phyloP scores from a whole-genome alignment of 1,140 invertebrate species.

The Pectinophora gossypiella region DNA sequence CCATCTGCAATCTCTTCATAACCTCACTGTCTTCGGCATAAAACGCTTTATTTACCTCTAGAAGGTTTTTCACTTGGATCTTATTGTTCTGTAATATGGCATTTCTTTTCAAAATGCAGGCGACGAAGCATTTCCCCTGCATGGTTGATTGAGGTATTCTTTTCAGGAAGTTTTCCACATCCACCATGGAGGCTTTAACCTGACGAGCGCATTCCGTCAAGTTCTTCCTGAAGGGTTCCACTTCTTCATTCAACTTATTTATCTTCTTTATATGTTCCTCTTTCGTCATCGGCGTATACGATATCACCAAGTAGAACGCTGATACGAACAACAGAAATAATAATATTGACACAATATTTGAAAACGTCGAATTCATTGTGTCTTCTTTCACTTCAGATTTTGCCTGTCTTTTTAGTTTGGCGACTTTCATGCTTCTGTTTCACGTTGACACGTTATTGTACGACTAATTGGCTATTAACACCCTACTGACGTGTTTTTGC shows the following conservation, averaged over 20 bases:
- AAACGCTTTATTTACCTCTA: slow-evolving; percentile 50
- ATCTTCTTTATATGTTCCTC: slow-evolving; percentile 50
- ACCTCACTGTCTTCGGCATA: slow-evolving; percentile 61
- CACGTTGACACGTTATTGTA: not conserved
- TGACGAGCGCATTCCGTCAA: slow-evolving; percentile 60
- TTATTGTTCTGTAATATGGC: slow-evolving; percentile 58
- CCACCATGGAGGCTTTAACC: slow-evolving; percentile 54
- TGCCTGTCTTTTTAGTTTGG: slow-evolving; percentile 16
- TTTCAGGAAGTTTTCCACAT: slow-evolving; percentile 61
- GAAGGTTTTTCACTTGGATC: slow-evolving; percentile 38
- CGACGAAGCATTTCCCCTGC: slow-evolving; percentile 66
- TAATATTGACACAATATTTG: slow-evolving; percentile 16
- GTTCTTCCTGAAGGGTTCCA: slow-evolving; percentile 61
- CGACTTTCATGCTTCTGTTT: slow-evolving; percentile 12
- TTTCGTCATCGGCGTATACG: slow-evolving; percentile 46
- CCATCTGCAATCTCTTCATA: slow-evolving; percentile 37
- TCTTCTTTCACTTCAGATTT: slow-evolving; percentile 5
- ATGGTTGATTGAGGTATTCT: slow-evolving; percentile 48
- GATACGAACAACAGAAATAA: slow-evolving; percentile 22
- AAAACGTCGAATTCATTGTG: slow-evolving; percentile 15
- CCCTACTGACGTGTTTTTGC: not conserved
- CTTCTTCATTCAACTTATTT: slow-evolving; percentile 51
- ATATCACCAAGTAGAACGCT: slow-evolving; percentile 27
- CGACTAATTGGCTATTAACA: not conserved
- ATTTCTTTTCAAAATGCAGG: slow-evolving; percentile 62